Evolutionary conservation across 2,888 invertebrate species (phyloP).

Genomic region (Ophion ellenae): DNA sequence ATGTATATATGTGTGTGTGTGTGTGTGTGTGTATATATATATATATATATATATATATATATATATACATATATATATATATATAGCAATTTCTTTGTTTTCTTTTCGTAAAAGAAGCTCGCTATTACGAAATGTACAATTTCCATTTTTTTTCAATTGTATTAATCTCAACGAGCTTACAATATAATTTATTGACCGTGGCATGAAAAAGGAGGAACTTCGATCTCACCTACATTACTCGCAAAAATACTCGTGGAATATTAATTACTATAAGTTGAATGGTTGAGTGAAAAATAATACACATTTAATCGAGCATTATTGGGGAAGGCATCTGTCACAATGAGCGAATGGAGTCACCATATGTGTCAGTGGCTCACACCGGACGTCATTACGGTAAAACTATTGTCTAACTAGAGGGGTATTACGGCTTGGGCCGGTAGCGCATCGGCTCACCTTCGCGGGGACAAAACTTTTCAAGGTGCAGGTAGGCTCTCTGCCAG

Average conservation of each 20-base stretch:
- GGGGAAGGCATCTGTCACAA: slow-evolving; percentile 77
- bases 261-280: slow-evolving; percentile 4
- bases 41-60: too few species aligned
- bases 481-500: slow-evolving; percentile 76
- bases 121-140: background rate
- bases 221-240: background rate
- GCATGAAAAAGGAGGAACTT: background rate
- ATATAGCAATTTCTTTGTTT: too few species aligned
- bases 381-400: slow-evolving; percentile 78
- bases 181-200: background rate
- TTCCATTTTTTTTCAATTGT: background rate
- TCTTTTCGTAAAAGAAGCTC: too few species aligned
- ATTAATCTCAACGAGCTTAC: background rate
- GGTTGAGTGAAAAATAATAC: slow-evolving; percentile 59
- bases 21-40: too few species aligned
- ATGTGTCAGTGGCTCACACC: slow-evolving; percentile 76
- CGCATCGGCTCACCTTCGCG: slow-evolving; percentile 68
- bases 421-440: slow-evolving; percentile 49
- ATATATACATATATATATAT: too few species aligned
- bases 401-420: slow-evolving; percentile 75
- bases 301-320: slow-evolving; percentile 64
- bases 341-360: slow-evolving; percentile 76
- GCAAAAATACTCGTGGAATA: background rate
- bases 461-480: slow-evolving; percentile 77
- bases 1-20: too few species aligned